Evolutionary conservation across 1,140 invertebrate species (phyloP).

Genomic region (Aphis craccivora): DNA sequence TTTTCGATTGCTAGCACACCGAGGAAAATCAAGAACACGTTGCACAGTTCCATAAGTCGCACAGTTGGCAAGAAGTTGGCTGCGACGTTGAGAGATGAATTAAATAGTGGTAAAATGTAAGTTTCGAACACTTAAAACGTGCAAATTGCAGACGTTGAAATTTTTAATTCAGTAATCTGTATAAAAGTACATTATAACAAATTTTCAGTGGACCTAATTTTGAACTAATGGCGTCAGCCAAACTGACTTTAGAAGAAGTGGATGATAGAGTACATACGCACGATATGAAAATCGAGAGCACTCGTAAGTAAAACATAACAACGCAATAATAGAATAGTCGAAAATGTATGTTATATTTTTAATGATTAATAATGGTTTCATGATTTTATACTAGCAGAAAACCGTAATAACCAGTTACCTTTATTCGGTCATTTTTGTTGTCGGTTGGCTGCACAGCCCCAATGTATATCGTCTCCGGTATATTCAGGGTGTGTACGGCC

Average conservation of each 20-base stretch:
- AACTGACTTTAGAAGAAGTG: slow-evolving; percentile 70
- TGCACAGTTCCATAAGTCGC: slow-evolving; percentile 74
- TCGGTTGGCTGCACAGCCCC: slow-evolving; percentile 73
- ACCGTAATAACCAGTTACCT: slow-evolving; percentile 69
- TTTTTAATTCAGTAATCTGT: not conserved
- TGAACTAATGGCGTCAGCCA: slow-evolving; percentile 73
- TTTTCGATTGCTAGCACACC: slow-evolving; percentile 75
- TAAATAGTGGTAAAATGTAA: slow-evolving; percentile 67
- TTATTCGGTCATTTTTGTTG: slow-evolving; percentile 80
- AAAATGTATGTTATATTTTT: slow-evolving; percentile 10
- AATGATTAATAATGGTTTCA: slow-evolving; percentile 20
- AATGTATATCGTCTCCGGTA: slow-evolving; percentile 69
- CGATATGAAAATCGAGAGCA: slow-evolving; percentile 67
- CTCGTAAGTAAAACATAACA: slow-evolving; percentile 63
- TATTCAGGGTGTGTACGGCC: slow-evolving; percentile 67
- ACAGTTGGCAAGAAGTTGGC: slow-evolving; percentile 74
- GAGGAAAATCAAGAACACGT: slow-evolving; percentile 73
- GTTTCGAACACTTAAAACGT: slow-evolving; percentile 39
- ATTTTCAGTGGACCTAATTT: slow-evolving; percentile 73
- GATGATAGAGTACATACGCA: slow-evolving; percentile 69
- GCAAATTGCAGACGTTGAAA: not conserved
- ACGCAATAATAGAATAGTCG: not conserved
- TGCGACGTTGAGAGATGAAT: slow-evolving; percentile 68
- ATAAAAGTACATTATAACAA: not conserved
- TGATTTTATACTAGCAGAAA: slow-evolving; percentile 65